Base-by-base conservation (phyloP, 2,113 vertebrate genomes). In the Charadrius vociferus region DNA sequence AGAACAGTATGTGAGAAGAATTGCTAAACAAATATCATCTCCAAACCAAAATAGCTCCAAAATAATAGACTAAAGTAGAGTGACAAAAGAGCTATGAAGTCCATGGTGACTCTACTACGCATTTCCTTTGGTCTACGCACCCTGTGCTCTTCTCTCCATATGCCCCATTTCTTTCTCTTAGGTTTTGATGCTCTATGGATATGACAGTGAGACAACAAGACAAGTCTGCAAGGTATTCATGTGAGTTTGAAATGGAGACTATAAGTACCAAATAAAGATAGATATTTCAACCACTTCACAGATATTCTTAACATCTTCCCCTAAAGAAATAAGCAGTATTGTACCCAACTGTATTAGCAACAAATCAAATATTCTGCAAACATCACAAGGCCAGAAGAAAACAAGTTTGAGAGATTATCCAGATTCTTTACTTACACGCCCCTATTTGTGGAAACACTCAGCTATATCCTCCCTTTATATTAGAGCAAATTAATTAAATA, bases 401-500 rank as follows among this genome's bases (percentile, higher is more conserved):
- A 95, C 65, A 68, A 92, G 72, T 80, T 75, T 89, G 86, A 95
- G 88, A 85, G 50, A 93, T 93, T 87, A 92, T 45, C 53, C 39
- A 52, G 59, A 73, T 39, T 86, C 83, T 85, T 85, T 37, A 56
- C 32, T 65, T 62, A 63, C 26, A 91, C 47, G 1, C 53, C 84
- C 55, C 41, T 79, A 90, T 62, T 70, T 87, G 36, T 71, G 45
- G 70, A 82, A 94, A 93, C 78, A 73, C 22, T 93, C 87, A 77
- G 37, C 50, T 88, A 50, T 86, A 93, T 83, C 90, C 90, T 95
- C 95, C 93, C 81, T 71, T 86, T 90, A 59, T 88, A 93, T 94
- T 86, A 96, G 21, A 90, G 47, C 37, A 80, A 97, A 95, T 88
- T 95, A 97, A 95, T 97, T 96, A 82, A 95, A 94, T 77, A 65